Conservation (phyloP, 2,888 invertebrate species). For the Auanema sp. region DNA sequence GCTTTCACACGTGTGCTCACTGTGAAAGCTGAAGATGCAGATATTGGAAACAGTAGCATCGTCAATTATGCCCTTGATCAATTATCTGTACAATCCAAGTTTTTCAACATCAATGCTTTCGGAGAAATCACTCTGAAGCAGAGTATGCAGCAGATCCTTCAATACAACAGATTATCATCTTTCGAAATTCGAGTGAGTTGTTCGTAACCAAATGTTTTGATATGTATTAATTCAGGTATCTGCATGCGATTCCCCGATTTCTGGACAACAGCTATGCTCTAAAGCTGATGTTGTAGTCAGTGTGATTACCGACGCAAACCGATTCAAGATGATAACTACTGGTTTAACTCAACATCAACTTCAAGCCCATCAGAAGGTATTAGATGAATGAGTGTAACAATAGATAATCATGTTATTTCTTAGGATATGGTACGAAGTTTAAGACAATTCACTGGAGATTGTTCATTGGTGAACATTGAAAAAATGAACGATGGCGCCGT, state of each 20-base stretch:
- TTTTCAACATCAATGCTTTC: conserved; percentile 53
- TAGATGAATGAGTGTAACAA: not conserved
- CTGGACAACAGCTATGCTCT: conserved; percentile 50
- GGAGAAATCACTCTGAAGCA: conserved; percentile 57
- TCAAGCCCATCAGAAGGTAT: conserved; percentile 50
- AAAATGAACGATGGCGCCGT: conserved; percentile 48
- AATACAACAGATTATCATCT: conserved; percentile 40
- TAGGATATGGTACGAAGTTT: conserved; percentile 55
- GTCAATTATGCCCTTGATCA: conserved; percentile 76
- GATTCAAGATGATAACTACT: conserved; percentile 54
- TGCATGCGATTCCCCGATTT: conserved; percentile 57
- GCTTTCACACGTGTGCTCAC: conserved; percentile 50
- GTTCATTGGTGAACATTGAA: conserved; percentile 57
- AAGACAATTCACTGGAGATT: conserved; percentile 56
- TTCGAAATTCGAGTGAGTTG: conserved; percentile 50
- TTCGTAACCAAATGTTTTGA: not conserved
- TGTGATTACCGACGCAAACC: conserved; percentile 51
- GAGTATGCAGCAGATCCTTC: conserved; percentile 50
- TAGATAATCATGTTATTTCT: conserved; percentile 2
- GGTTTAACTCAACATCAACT: conserved; percentile 56
- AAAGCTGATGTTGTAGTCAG: conserved; percentile 56
- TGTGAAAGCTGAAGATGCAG: conserved; percentile 79
- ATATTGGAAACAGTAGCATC: conserved; percentile 80
- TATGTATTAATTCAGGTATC: conserved; percentile 30
- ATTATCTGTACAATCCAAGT: conserved; percentile 53